Percentiles rank a stretch among this genome's conserved stretches.
Evolutionary conservation across 2,113 vertebrate genomes (phyloP).

Genomic region (Cephalopholis sonnerati): DNA sequence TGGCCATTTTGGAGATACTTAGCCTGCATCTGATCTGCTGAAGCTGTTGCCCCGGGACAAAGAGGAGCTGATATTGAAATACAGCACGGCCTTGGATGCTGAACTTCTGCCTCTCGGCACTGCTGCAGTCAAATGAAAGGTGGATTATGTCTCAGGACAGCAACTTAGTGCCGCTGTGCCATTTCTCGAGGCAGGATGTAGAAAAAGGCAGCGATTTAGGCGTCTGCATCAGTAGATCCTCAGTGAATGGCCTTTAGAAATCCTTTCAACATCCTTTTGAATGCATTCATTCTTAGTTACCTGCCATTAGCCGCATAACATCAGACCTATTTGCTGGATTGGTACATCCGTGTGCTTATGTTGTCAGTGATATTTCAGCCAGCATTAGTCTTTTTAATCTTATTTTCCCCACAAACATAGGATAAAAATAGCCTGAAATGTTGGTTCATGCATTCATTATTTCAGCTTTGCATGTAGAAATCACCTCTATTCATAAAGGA

Average conservation of each 20-base stretch:
- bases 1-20: not conserved
- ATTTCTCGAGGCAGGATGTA: conserved; percentile 37
- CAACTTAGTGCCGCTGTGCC: conserved; percentile 11
- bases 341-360: not conserved
- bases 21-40: conserved; percentile 10
- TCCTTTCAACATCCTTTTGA: conserved; percentile 20
- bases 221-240: conserved; percentile 36
- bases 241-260: conserved; percentile 42
- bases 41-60: conserved; percentile 22
- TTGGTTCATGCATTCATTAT: conserved; percentile 8
- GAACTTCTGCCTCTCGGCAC: conserved; percentile 23
- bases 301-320: conserved; percentile 10
- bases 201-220: conserved; percentile 34
- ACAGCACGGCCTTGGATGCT: conserved; percentile 12
- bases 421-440: not conserved
- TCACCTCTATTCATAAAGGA: conserved; percentile 2
- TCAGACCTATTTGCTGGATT: conserved; percentile 8
- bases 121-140: conserved; percentile 36
- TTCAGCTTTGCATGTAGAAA: not conserved
- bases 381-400: conserved; percentile 1
- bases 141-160: conserved; percentile 43
- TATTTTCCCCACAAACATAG: not conserved
- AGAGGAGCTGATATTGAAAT: conserved; percentile 25
- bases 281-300: conserved; percentile 18
- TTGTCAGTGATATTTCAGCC: not conserved